Conservation (phyloP, 2,888 invertebrate species). For the Stenoptilia bipunctidactyla region DNA sequence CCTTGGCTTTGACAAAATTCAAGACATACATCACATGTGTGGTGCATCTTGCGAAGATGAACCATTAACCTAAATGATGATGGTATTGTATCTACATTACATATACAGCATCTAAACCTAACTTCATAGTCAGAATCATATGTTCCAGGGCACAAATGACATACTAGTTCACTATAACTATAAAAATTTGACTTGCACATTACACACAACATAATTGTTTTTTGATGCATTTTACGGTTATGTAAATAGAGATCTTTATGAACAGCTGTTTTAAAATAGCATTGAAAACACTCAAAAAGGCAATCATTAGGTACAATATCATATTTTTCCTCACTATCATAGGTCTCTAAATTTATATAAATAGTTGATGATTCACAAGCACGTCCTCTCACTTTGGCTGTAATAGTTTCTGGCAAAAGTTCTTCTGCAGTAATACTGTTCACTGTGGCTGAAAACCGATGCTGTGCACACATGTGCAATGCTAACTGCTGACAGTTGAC, state of each 20-base stretch:
- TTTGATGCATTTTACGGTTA: slow-evolving; percentile 89
- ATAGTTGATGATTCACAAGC: slow-evolving; percentile 73
- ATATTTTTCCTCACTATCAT: slow-evolving; percentile 73
- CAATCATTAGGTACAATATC: slow-evolving; percentile 73
- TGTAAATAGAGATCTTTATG: slow-evolving; percentile 90
- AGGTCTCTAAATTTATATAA: slow-evolving; percentile 81
- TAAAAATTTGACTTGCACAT: slow-evolving; percentile 92
- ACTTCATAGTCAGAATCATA: slow-evolving; percentile 77
- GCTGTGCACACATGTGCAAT: slow-evolving; percentile 83
- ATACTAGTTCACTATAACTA: slow-evolving; percentile 88
- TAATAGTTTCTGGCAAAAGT: slow-evolving; percentile 78
- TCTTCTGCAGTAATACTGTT: slow-evolving; percentile 84
- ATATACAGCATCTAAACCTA: slow-evolving; percentile 86
- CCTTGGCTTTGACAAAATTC: slow-evolving; percentile 85
- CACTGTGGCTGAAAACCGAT: slow-evolving; percentile 83
- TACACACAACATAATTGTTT: slow-evolving; percentile 83
- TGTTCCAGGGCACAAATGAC: slow-evolving; percentile 87
- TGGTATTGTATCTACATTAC: slow-evolving; percentile 81
- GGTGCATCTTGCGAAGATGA: slow-evolving; percentile 86
- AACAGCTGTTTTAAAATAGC: slow-evolving; percentile 80
- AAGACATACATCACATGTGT: slow-evolving; percentile 88
- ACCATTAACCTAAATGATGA: slow-evolving; percentile 91
- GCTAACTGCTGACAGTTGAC: slow-evolving; percentile 86
- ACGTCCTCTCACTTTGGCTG: slow-evolving; percentile 73
- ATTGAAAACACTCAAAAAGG: slow-evolving; percentile 88